Conservation (phyloP, 2,797 vertebrate species). For the Pseudochirops cupreus region DNA sequence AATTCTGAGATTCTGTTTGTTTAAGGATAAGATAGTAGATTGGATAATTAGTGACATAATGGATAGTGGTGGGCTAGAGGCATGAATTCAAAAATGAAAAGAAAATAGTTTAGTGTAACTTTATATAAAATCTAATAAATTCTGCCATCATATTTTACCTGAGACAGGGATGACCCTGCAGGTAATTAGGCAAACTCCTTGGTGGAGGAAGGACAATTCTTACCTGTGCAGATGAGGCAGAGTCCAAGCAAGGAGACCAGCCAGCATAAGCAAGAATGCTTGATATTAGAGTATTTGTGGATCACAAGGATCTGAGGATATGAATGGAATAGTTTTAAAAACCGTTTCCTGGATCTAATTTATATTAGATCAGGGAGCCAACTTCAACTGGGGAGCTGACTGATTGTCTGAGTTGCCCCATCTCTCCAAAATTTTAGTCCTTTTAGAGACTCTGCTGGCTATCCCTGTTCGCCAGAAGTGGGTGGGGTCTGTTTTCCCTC, state of each 20-base stretch:
- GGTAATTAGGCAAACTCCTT: background rate
- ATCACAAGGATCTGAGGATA: background rate
- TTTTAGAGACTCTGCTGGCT: background rate
- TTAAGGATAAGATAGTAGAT: background rate
- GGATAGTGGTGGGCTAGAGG: background rate
- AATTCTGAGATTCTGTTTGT: background rate
- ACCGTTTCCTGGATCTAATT: background rate
- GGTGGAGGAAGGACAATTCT: background rate
- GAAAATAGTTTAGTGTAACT: background rate
- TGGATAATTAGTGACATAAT: background rate
- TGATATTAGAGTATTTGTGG: background rate
- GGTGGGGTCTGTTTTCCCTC: background rate
- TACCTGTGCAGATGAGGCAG: background rate
- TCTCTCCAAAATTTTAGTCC: background rate
- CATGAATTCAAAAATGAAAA: background rate
- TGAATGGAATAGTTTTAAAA: background rate
- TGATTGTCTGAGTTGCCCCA: background rate
- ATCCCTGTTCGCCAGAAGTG: background rate
- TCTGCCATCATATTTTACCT: background rate
- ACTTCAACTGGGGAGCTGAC: background rate
- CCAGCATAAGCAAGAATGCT: background rate
- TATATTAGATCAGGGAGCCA: background rate
- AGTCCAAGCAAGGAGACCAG: background rate
- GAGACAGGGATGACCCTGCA: background rate
- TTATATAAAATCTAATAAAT: background rate